Conservation (phyloP, 2,113 vertebrate genomes). For the Pseudopodoces humilis region DNA sequence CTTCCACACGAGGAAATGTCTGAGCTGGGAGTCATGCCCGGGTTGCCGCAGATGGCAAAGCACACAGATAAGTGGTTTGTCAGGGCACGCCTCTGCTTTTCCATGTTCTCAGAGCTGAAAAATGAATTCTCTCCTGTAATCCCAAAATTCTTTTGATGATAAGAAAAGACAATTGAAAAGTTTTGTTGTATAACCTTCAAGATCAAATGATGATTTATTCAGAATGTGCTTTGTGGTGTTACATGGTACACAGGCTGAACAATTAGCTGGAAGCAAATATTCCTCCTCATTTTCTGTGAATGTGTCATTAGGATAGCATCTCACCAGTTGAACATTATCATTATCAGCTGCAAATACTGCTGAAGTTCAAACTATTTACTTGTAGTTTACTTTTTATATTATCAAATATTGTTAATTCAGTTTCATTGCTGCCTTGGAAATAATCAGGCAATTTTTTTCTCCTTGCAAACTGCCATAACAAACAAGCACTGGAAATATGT, state of each 20-base stretch:
- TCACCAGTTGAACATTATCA: neutral
- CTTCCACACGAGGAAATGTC: accelerated
- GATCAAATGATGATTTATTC: conserved; percentile 5
- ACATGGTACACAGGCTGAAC: neutral
- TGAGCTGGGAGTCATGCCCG: neutral
- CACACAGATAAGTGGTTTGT: neutral
- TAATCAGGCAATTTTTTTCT: neutral
- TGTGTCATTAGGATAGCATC: neutral
- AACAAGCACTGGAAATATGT: neutral
- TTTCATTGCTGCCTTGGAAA: neutral
- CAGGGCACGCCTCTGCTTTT: neutral
- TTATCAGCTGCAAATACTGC: neutral
- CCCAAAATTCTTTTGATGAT: neutral
- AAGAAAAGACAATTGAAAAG: conserved; percentile 8
- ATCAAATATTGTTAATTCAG: neutral
- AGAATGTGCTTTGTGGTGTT: neutral
- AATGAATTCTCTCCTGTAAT: neutral
- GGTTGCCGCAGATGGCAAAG: neutral
- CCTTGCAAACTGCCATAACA: neutral
- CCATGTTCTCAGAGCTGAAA: neutral
- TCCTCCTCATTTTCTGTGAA: neutral
- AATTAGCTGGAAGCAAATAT: conserved; percentile 21
- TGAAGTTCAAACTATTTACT: neutral
- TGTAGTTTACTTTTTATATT: neutral
- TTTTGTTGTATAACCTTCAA: conserved; percentile 11